phyloP scores from a whole-genome alignment of 2,797 vertebrate species.

The Myotis vivesi region DNA sequence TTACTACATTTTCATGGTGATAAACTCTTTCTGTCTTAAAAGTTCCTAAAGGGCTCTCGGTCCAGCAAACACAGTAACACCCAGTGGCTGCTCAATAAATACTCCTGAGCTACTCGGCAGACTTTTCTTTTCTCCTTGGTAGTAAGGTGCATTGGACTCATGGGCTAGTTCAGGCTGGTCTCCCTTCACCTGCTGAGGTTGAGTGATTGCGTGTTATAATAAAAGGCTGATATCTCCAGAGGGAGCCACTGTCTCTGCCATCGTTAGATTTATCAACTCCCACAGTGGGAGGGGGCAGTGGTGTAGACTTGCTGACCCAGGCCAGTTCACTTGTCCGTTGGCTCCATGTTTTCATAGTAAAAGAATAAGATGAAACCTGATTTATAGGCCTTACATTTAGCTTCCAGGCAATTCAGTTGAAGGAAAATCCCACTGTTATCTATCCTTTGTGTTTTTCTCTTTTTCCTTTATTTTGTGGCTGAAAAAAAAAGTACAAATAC shows the following conservation, averaged over 20 bases:
- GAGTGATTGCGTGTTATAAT: neutral
- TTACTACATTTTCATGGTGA: slow-evolving; percentile 3
- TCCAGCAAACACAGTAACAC: neutral
- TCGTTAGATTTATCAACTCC: neutral
- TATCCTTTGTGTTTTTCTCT: neutral
- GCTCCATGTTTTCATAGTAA: neutral
- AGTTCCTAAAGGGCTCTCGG: neutral
- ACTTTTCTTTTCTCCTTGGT: neutral
- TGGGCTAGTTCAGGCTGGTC: neutral
- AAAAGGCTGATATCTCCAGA: neutral
- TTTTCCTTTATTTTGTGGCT: slow-evolving; percentile 17
- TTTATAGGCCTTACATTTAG: neutral
- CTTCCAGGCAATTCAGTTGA: neutral
- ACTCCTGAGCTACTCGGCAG: neutral
- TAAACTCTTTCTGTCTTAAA: neutral
- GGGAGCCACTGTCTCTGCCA: neutral
- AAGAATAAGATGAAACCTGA: neutral
- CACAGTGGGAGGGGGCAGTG: neutral
- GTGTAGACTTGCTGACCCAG: neutral
- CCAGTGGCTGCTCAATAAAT: neutral
- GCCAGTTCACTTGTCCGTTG: accelerated
- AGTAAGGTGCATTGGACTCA: neutral
- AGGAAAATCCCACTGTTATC: neutral
- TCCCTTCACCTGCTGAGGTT: neutral
- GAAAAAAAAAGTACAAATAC: slow-evolving; percentile 35